Evolutionary conservation across 1,140 invertebrate genomes (phyloP).

Genomic region (Protaetia brevitarsis): DNA sequence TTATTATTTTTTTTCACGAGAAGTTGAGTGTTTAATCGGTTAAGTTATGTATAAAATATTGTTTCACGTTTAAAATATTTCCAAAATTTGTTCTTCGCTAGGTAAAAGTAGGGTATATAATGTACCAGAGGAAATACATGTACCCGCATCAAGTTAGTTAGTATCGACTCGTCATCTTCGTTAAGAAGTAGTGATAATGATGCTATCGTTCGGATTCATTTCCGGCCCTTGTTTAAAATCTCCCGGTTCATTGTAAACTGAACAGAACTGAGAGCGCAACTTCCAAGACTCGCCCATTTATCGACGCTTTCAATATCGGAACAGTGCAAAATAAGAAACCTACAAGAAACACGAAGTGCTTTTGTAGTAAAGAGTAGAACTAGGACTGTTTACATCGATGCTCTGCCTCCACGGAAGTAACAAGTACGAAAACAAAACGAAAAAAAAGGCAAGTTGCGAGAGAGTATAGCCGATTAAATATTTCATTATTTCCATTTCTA

Average conservation of each 20-base stretch:
- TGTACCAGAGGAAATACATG: no score
- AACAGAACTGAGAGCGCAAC: background rate
- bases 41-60: no score
- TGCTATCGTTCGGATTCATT: slow-evolving; percentile 27
- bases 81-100: no score
- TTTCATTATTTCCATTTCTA: no score
- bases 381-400: background rate
- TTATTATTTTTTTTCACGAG: no score
- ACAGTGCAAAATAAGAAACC: background rate
- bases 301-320: background rate
- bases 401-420: background rate
- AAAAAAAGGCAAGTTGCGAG: no score
- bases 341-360: background rate
- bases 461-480: no score
- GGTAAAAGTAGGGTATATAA: no score
- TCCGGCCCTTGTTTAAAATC: slow-evolving; percentile 29
- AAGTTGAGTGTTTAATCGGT: no score
- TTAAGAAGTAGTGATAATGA: slow-evolving; percentile 23
- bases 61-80: no score
- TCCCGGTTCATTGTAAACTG: slow-evolving; percentile 24
- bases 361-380: background rate
- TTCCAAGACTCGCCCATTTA: background rate
- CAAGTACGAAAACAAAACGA: background rate
- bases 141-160: no score
- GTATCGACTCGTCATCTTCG: slow-evolving; percentile 12